Base-by-base conservation (phyloP, 1,140 invertebrate species). In the Chlorops oryzae region DNA sequence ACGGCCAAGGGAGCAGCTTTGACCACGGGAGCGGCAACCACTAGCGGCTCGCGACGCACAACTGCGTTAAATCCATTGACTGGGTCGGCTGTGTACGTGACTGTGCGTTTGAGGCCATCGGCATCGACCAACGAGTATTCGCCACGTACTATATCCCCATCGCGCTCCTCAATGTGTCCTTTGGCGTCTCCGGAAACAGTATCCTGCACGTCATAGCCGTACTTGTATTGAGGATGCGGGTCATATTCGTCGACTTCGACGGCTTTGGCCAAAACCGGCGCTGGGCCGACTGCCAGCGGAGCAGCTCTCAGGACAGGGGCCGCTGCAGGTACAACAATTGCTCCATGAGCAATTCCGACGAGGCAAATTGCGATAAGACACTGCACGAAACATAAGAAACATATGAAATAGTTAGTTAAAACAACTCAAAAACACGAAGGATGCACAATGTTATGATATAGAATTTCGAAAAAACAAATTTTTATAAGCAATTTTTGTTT, bases 161-260 rank as follows among this genome's bases (percentile, higher is more conserved):
- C 72, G 7, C 75, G 70, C 27, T 57, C 63, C 61, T 84, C 82
- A 45, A 80, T 73, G 54, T 82, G 80, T 37, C 68, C 72, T 62
- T 84, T 83, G 21, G 75, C 70, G 62, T 84, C 81, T 1, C 83
- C 80, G 37, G 78, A 84, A 45, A 78, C 62, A 9, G 72, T 58
- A 53, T 83, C 81, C 34, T 80, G 75, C 0, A 82, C 79, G 48
- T 78, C 75, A 59, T 81, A 81, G 3, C 73, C 73, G 61, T 77
- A 81, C 43, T 74, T 67, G 67, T 80, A 81, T 51, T 80, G 78
- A 0, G 79, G 78, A 38, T 47, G 49, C 4, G 53, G 46, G 34
- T 53, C 51, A 41, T 53, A 53, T 49, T 53, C 51, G 32, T 53
- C 51, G 15, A 53, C 25, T 38, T 50, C 52, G 10, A 53, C 47